Percentiles rank a stretch among this genome's conserved stretches.
phyloP scores from a whole-genome alignment of 2,888 invertebrate genomes.

The Polymixis flavicincta region DNA sequence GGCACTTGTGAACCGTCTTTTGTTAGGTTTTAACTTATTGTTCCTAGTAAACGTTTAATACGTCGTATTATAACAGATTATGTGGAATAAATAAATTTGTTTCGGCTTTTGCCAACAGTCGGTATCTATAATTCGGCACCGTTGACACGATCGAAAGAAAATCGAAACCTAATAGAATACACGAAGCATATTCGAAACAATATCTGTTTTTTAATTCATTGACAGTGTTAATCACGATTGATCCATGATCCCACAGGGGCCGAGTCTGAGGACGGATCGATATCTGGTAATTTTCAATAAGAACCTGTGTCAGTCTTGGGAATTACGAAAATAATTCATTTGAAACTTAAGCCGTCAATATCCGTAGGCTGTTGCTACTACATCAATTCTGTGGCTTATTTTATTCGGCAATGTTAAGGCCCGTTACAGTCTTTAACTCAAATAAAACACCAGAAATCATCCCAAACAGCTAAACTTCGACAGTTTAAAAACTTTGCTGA shows the following conservation, averaged over 20 bases:
- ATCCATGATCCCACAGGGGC: conserved; percentile 31
- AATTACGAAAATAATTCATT: conserved; percentile 38
- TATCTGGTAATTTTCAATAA: conserved; percentile 29
- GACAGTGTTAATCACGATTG: conserved; percentile 32
- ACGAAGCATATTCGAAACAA: neutral
- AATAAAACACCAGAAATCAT: conserved; percentile 53
- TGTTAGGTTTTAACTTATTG: too few relatives aligned
- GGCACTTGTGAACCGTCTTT: too few relatives aligned
- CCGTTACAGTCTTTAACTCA: conserved; percentile 26
- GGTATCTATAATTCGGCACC: neutral
- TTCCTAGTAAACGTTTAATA: too few relatives aligned
- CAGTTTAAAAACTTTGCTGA: conserved; percentile 52
- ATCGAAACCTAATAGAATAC: neutral
- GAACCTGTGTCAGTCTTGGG: conserved; percentile 20
- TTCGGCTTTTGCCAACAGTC: neutral
- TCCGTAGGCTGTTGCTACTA: conserved; percentile 13
- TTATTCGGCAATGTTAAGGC: neutral
- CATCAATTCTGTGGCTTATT: conserved; percentile 19
- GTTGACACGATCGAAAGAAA: neutral
- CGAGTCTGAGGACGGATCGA: conserved; percentile 15
- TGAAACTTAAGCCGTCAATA: conserved; percentile 26
- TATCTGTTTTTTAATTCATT: neutral
- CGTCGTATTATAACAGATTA: too few relatives aligned
- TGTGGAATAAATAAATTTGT: neutral
- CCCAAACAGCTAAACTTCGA: conserved; percentile 47